phyloP scores from a whole-genome alignment of 2,888 invertebrate genomes.

The Harpalus rubripes region DNA sequence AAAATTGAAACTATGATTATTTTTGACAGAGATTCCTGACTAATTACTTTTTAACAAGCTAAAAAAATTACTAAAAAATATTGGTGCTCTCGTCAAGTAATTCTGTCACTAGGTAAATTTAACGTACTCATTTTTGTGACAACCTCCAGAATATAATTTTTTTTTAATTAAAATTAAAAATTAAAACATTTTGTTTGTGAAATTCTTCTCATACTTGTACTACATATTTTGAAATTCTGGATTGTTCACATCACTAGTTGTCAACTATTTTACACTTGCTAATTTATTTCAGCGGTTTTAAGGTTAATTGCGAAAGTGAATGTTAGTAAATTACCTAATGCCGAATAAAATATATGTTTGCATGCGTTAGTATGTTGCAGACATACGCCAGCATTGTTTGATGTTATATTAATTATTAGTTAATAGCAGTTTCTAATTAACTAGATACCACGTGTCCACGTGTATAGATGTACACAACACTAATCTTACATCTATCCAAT shows the following conservation, averaged over 20 bases:
- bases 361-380: background rate
- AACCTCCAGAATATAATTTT: too few species aligned
- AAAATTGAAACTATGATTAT: too few species aligned
- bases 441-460: background rate
- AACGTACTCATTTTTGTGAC: too few species aligned
- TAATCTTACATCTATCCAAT: constrained; percentile 38
- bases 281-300: constrained; percentile 31
- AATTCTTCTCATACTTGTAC: background rate
- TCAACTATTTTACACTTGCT: constrained; percentile 6
- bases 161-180: too few species aligned
- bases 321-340: constrained; percentile 1
- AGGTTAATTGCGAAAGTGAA: constrained; percentile 25
- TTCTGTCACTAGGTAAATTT: too few species aligned
- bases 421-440: constrained; percentile 41
- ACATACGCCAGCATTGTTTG: constrained; percentile 16
- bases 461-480: constrained; percentile 6
- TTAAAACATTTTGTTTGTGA: too few species aligned
- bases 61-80: too few species aligned
- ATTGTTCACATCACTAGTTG: constrained; percentile 16
- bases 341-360: constrained; percentile 16
- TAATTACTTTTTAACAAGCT: too few species aligned
- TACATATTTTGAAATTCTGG: constrained; percentile 4
- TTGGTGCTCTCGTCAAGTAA: too few species aligned
- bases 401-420: constrained; percentile 44
- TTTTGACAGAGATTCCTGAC: too few species aligned